phyloP scores from a whole-genome alignment of 2,113 vertebrate genomes.

The Tauraco erythrolophus region DNA sequence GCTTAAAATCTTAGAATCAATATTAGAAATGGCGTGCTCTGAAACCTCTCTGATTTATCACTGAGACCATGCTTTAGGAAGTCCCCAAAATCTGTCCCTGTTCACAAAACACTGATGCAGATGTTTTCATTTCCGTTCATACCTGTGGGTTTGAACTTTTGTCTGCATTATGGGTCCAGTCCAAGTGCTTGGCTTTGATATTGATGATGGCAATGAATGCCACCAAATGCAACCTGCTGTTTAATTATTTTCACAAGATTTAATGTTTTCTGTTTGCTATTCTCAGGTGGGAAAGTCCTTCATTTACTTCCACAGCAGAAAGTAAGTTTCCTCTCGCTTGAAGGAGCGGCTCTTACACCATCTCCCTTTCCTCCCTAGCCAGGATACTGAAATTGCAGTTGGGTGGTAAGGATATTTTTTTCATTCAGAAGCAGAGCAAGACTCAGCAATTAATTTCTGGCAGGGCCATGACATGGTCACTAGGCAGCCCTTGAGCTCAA shows the following conservation, averaged over 20 bases:
- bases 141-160: not conserved
- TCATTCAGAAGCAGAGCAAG: not conserved
- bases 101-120: not conserved
- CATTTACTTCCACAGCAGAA: not conserved
- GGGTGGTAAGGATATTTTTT: not conserved
- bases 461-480: not conserved
- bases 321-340: not conserved
- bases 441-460: not conserved
- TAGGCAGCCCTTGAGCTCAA: not conserved
- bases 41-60: not conserved
- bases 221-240: not conserved
- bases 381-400: not conserved
- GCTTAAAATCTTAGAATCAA: not conserved
- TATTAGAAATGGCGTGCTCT: not conserved
- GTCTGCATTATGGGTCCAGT: not conserved
- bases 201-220: not conserved
- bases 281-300: not conserved
- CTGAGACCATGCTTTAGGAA: not conserved
- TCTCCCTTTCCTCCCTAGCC: not conserved
- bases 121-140: not conserved
- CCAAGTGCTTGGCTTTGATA: not conserved
- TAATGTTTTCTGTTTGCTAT: not conserved
- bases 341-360: not conserved
- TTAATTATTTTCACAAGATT: not conserved
- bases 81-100: not conserved